These are phyloP conservation scores for Gonocerus acuteangulatus DNA, from an alignment of 2,888 invertebrate genomes.

Conservation along the genomic window DNA sequence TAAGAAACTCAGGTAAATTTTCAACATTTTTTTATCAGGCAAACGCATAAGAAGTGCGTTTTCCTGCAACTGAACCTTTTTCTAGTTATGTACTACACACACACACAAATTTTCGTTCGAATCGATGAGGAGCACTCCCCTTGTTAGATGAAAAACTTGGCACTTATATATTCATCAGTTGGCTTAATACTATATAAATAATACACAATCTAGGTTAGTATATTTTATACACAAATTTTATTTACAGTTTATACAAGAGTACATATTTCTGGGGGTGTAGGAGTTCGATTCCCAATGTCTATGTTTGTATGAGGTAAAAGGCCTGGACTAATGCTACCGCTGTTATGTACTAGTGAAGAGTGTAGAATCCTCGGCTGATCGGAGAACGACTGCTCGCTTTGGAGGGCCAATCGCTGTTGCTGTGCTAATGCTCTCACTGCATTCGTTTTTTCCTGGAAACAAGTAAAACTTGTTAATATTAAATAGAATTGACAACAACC, in stretches of 20 bases:
- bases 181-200: no score
- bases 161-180: no score
- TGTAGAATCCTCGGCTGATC: conserved; percentile 22
- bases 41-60: no score
- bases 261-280: conserved; percentile 58
- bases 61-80: no score
- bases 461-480: background rate
- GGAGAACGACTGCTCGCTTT: conserved; percentile 33
- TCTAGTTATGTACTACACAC: no score
- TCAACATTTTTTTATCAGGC: no score
- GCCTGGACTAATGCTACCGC: conserved; percentile 35
- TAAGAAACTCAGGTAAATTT: no score
- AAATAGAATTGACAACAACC: no score
- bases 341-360: conserved; percentile 20
- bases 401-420: conserved; percentile 39
- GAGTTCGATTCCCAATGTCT: conserved; percentile 59
- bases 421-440: conserved; percentile 60
- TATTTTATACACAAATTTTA: background rate
- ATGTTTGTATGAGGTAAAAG: conserved; percentile 54
- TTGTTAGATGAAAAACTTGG: no score
- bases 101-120: no score
- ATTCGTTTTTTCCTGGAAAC: conserved; percentile 65
- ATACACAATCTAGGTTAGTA: background rate
- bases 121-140: no score
- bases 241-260: conserved; percentile 53